Base-by-base conservation (phyloP, 2,888 invertebrate species). In the Nephrotoma guestfalica region DNA sequence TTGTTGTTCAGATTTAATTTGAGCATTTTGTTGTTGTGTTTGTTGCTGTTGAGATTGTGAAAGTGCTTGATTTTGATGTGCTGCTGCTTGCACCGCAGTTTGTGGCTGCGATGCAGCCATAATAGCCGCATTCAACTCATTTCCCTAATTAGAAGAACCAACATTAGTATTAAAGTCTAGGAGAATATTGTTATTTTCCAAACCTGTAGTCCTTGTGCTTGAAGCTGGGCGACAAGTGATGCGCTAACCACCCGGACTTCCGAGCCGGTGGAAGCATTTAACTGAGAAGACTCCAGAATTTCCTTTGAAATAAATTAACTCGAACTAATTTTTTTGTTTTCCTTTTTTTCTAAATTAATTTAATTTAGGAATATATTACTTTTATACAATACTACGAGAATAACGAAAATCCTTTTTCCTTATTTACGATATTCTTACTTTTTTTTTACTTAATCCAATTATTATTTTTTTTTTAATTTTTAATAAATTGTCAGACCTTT, bases 171-270 rank as follows among this genome's bases (percentile, higher is more conserved):
- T 0, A 30, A 30, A 30, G 30, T 30, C 30, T 30, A 30, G 30
- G 30, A 30, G 30, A 30, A 2, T 30, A 85, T 11, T 42, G 43
- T 15, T 15, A 7, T 57, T n/a, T 41, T 86, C 86, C 86, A 87
- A 85, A 88, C 88, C 88, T 88, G 88, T 87, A 93, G 90, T 11
- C 93, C 93, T 88, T 93, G 93, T 1, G 93, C 93, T 88, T 93
- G 91, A 87, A 94, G 91, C 89, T 94, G 94, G 87, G 93, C 93
- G 83, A 94, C 92, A 83, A 93, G 92, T 86, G 93, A 93, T 15
- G 93, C 92, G 90, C 94, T 94, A 88, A 94, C 93, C 88, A 94
- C 93, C 88, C 94, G 92, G 86, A 93, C 89, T 87, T 88, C 88
- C 30, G 88, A 87, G 87, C 88, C 88, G 86, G 88, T 86, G 87